These are phyloP conservation scores for Caenorhabditis japonica DNA, from an alignment of 2,888 invertebrate genomes.

Conservation along the genomic window DNA sequence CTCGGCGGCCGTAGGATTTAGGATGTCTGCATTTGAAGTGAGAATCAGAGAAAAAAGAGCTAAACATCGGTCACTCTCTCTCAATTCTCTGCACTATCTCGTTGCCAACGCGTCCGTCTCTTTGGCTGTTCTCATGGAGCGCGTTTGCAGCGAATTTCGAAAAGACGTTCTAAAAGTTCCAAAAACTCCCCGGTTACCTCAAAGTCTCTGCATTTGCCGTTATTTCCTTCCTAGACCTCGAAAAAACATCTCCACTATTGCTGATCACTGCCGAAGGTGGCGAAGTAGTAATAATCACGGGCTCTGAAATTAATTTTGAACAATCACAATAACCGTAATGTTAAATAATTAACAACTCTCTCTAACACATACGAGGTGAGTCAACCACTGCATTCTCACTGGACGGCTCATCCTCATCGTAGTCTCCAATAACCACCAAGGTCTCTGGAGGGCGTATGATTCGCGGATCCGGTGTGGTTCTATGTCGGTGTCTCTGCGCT, in stretches of 20 bases:
- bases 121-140: too few relatives aligned
- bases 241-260: constrained; percentile 33
- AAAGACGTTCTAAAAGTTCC: constrained; percentile 4
- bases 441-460: constrained; percentile 65
- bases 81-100: too few relatives aligned
- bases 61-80: too few relatives aligned
- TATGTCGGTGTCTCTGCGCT: constrained; percentile 36
- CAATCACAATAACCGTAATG: too few relatives aligned
- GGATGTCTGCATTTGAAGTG: too few relatives aligned
- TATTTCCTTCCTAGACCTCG: constrained; percentile 38
- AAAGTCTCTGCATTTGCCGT: constrained; percentile 4
- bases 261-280: constrained; percentile 8
- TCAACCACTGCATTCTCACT: constrained; percentile 40
- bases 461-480: constrained; percentile 65
- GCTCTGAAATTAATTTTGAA: constrained; percentile 19
- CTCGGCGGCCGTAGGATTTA: too few relatives aligned
- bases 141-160: too few relatives aligned
- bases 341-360: too few relatives aligned
- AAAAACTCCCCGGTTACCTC: too few relatives aligned
- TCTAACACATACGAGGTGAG: constrained; percentile 23
- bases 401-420: constrained; percentile 56
- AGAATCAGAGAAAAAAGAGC: too few relatives aligned
- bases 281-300: constrained; percentile 3
- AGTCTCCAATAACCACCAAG: constrained; percentile 63
- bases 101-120: too few relatives aligned